Evolutionary conservation across 2,888 invertebrate species (phyloP).

Genomic region (Neocrepidodera transversa): DNA sequence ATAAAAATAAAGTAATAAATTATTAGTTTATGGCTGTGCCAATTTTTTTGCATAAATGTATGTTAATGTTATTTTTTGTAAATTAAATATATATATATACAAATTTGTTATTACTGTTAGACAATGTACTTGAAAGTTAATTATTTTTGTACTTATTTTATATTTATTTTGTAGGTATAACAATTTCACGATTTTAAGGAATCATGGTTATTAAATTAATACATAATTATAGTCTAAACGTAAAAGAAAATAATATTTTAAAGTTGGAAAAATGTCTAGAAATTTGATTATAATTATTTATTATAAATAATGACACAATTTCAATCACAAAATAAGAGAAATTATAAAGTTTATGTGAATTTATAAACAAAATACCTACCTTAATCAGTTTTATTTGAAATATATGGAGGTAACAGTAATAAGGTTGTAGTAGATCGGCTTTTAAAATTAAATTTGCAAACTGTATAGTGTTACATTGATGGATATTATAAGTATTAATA

Average conservation of each 20-base stretch:
- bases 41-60: not conserved
- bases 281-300: not conserved
- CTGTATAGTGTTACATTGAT: slow-evolving; percentile 60
- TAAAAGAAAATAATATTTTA: not conserved
- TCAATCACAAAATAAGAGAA: not conserved
- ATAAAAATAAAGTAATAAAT: not conserved
- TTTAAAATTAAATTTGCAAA: slow-evolving; percentile 52
- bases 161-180: no score
- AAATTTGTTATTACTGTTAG: not conserved
- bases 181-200: no score
- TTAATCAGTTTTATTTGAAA: slow-evolving; percentile 6
- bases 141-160: no score
- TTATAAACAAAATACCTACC: not conserved
- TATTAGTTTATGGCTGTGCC: not conserved
- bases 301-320: not conserved
- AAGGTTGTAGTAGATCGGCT: slow-evolving; percentile 56
- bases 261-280: not conserved
- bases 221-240: not conserved
- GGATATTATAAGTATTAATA: slow-evolving; percentile 41
- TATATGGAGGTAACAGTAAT: slow-evolving; percentile 39
- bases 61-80: not conserved
- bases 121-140: no score
- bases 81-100: no score
- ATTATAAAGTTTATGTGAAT: not conserved
- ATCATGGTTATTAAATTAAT: no score